phyloP scores from a whole-genome alignment of 2,888 invertebrate species.

The Cephus nigrinus region DNA sequence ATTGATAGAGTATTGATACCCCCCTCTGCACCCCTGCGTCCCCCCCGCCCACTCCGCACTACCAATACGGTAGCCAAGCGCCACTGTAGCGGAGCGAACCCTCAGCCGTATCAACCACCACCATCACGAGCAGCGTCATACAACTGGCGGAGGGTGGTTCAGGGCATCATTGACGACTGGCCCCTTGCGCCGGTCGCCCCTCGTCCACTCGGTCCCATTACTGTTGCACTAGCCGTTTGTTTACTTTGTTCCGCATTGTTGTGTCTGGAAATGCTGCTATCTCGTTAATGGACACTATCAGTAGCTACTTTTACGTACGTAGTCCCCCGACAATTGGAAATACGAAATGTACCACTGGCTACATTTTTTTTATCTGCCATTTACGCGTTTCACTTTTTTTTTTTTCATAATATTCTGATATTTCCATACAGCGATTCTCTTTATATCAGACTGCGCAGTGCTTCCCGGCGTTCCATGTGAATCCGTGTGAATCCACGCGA shows the following conservation, averaged over 20 bases:
- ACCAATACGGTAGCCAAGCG: not conserved
- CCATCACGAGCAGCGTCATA: not conserved
- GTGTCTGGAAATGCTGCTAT: constrained; percentile 37
- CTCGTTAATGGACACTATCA: constrained; percentile 44
- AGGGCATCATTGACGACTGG: constrained; percentile 11
- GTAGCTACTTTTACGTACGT: not conserved
- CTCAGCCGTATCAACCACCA: not conserved
- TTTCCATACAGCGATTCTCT: not conserved
- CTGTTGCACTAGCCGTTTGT: constrained; percentile 49
- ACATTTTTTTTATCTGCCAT: not conserved
- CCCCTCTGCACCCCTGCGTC: constrained; percentile 26
- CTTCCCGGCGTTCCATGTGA: not conserved
- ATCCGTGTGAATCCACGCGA: not conserved
- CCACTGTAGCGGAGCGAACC: not conserved
- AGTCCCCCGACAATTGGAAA: not conserved
- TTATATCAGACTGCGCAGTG: not conserved
- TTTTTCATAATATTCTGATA: not conserved
- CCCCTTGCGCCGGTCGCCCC: constrained; percentile 12
- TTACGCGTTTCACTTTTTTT: not conserved
- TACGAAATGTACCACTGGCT: not conserved
- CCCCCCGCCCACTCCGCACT: constrained; percentile 12
- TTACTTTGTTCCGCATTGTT: constrained; percentile 61
- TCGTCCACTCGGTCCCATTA: constrained; percentile 24
- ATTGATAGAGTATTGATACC: constrained; percentile 66
- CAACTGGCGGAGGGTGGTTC: not conserved